Evolutionary conservation across 2,113 vertebrate species (phyloP), one percentile per base, ranked within the genome.

Genomic region (Calidris pygmaea): DNA sequence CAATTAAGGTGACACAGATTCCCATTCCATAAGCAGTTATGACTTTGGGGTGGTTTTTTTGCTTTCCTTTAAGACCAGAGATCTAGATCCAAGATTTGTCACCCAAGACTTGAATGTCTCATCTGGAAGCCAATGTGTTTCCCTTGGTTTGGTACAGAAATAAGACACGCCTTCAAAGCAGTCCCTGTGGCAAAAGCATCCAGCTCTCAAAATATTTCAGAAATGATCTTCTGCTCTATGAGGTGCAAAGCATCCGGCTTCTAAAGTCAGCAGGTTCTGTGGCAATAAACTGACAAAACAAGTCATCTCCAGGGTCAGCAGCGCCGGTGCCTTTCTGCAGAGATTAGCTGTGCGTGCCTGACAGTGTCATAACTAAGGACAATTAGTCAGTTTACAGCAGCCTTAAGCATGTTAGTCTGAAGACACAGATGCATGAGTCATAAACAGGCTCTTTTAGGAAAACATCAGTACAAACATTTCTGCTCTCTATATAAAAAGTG

Each of bases 401-500:
- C 88, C 78, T 48, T 74, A 74, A 96, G 80, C 66, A 89, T 59
- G 68, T 56, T 80, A 32, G 43, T 66, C 80, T 77, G 74, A 53
- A 93, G 90, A 56, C 60, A 91, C 43, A 65, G 67, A 91, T 91
- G 70, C 27, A 11, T 30, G 56, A 91, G 93, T 89, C 95, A 95
- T 8, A 85, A 89, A 63, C 63, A 63, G 63, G 34, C 56, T 56
- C 85, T 80, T 93, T 66, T 27, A 11, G 59, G 47, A 41, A 82
- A 92, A 76, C n/a, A 93, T 39, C 53, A 94, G 23, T 74, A 91
- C 70, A 91, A 95, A 89, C 56, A 56, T 87, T 90, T 66, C 85
- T 86, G 74, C 14, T 56, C 10, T 30, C 17, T 70, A 62, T 48
- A 37, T 18, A 75, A 90, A 90, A 76, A 43, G 18, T 39, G 58